These are phyloP conservation scores for Tenebrio molitor DNA, from an alignment of 1,140 invertebrate genomes.

Conservation along the genomic window DNA sequence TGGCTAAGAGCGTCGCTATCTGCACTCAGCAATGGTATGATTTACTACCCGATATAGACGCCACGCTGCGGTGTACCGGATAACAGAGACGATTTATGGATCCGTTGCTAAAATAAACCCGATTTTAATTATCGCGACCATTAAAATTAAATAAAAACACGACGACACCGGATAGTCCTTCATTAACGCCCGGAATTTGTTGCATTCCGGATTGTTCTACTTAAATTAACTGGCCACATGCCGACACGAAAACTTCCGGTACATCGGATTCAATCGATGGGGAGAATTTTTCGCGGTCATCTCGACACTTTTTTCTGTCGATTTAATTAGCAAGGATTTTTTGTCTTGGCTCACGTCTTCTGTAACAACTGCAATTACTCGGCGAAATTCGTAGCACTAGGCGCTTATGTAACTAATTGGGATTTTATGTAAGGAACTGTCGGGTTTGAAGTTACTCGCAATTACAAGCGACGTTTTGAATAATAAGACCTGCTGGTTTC, in stretches of 20 bases:
- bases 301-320: not conserved
- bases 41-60: slow-evolving; percentile 57
- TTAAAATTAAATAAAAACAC: slow-evolving; percentile 58
- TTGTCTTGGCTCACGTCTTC: not conserved
- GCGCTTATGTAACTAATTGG: not conserved
- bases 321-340: not conserved
- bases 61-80: slow-evolving; percentile 51
- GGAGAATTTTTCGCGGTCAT: not conserved
- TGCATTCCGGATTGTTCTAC: slow-evolving; percentile 37
- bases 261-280: slow-evolving; percentile 6
- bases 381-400: not conserved
- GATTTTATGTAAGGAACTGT: not conserved
- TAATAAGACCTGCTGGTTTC: not conserved
- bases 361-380: not conserved
- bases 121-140: slow-evolving; percentile 56
- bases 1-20: slow-evolving; percentile 57
- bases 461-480: not conserved
- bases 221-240: slow-evolving; percentile 37
- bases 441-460: slow-evolving; percentile 1
- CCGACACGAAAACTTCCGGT: slow-evolving; percentile 25
- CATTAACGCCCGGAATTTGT: slow-evolving; percentile 16
- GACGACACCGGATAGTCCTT: slow-evolving; percentile 4
- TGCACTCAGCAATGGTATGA: slow-evolving; percentile 58
- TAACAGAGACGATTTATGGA: slow-evolving; percentile 54
- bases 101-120: slow-evolving; percentile 51